Base-by-base conservation (phyloP, 2,113 vertebrate species). In the Istiophorus platypterus region DNA sequence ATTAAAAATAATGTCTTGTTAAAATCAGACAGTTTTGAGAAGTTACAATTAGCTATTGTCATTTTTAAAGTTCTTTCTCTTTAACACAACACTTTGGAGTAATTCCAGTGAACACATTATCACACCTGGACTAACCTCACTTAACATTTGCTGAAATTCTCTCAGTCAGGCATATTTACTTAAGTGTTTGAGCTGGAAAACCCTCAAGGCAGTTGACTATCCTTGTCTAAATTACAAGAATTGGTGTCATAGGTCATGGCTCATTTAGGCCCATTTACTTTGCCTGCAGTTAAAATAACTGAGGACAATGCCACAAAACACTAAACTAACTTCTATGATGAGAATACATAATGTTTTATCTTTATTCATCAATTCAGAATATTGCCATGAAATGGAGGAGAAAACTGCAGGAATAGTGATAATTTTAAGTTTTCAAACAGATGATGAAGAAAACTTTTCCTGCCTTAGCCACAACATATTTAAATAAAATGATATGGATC, bases 191-290 rank as follows among this genome's bases (percentile, higher is more conserved):
- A 42, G n/a, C 10, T 65, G 47, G 31, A 68, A 56, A 69, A 39
- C 8, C 8, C 29, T 8, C 8, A 31, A 52, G 1, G 0, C 22
- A 42, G 49, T n/a, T 22, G 9, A 7, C 1, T 12, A 27, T 49
- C 17, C 49, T 22, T 9, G 49, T 22, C 18, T 49, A 22, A 65
- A 52, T 54, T 37, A 27, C 27, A 26, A 15, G 5, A 42, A 20
- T 10, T 41, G 11, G 45, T 18, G 18, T 2, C 27, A n/a, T 58
- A 9, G 56, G 49, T 42, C 20, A n/a, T 10, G 24, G n/a, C 61
- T 72, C 39, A 27, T 49, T 68, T 34, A 52, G 52, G 49, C 1
- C 39, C 15, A 8, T 73, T 71, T 76, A 61, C 66, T 75, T 34
- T 72, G 4, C 69, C 66, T 0, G 0, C 17, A 64, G 18, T 52